Percentiles rank a stretch among this genome's conserved stretches.
These are phyloP conservation scores for Ips typographus DNA, from an alignment of 1,140 invertebrate species.

Conservation along the genomic window DNA sequence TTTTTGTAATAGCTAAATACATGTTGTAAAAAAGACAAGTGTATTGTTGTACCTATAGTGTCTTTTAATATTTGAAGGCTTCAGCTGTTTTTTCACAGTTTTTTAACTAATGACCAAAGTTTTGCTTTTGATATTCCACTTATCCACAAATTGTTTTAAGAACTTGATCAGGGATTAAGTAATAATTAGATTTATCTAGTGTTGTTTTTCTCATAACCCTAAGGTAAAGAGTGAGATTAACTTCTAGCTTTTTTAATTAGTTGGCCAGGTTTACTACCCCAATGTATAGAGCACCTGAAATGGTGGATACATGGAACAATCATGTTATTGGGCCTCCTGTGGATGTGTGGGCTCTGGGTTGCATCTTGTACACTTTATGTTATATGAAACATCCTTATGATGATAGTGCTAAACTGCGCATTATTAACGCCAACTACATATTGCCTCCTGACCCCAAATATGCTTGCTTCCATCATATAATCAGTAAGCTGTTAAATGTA, in stretches of 20 bases:
- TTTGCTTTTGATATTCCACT: too few relatives aligned
- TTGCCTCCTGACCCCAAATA: slow-evolving; percentile 81
- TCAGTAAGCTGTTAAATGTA: slow-evolving; percentile 64
- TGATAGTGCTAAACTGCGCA: slow-evolving; percentile 92
- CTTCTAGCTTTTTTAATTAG: slow-evolving; percentile 44
- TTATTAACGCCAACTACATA: slow-evolving; percentile 94
- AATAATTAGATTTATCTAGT: too few relatives aligned
- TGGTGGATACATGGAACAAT: slow-evolving; percentile 97
- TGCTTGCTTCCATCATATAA: slow-evolving; percentile 86
- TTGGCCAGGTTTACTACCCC: slow-evolving; percentile 77
- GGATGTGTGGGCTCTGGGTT: slow-evolving; percentile 98
- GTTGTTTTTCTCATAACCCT: too few relatives aligned
- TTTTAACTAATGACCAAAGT: too few relatives aligned
- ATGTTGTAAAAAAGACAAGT: too few relatives aligned
- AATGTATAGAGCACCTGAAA: slow-evolving; percentile 92
- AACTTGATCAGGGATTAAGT: too few relatives aligned
- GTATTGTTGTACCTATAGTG: too few relatives aligned
- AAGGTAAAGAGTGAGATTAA: too few relatives aligned
- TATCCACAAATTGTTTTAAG: too few relatives aligned
- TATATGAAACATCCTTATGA: slow-evolving; percentile 96
- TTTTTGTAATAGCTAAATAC: too few relatives aligned
- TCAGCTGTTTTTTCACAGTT: too few relatives aligned
- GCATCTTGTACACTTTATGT: slow-evolving; percentile 90
- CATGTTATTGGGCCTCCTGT: slow-evolving; percentile 83
- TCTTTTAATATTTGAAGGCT: too few relatives aligned